phyloP scores from a whole-genome alignment of 2,113 vertebrate genomes.

The Xenotilapia flavipinnis region DNA sequence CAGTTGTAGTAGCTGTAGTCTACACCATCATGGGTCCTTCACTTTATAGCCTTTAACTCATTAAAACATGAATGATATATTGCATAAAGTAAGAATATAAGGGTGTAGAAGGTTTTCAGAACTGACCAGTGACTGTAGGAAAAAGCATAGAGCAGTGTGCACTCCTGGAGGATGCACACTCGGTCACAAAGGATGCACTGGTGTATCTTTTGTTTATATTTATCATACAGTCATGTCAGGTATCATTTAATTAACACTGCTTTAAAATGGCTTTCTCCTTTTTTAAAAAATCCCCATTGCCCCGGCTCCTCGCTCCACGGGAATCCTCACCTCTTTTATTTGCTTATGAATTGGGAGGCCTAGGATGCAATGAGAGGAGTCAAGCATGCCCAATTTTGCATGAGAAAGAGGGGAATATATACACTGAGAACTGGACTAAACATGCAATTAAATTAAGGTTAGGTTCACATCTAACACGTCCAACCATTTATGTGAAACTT shows the following conservation, averaged over 20 bases:
- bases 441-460: not conserved
- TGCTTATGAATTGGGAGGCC: not conserved
- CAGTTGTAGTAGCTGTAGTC: not conserved
- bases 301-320: not conserved
- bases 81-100: not conserved
- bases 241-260: not conserved
- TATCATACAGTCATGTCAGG: not conserved
- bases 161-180: not conserved
- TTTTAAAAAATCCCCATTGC: rapidly evolving
- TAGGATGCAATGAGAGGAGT: not conserved
- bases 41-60: not conserved
- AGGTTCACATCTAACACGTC: not conserved
- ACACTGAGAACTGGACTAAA: no score
- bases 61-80: not conserved
- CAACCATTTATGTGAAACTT: not conserved
- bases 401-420: no score
- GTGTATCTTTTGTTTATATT: not conserved
- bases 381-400: no score
- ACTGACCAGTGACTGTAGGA: not conserved
- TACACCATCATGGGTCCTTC: not conserved
- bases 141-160: not conserved
- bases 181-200: not conserved
- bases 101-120: not conserved
- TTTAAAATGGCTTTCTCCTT: not conserved
- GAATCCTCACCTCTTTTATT: not conserved